Evolutionary conservation across 2,797 vertebrate genomes (phyloP), one percentile per base, ranked within the genome.

Genomic region (Rousettus madagascariensis): DNA sequence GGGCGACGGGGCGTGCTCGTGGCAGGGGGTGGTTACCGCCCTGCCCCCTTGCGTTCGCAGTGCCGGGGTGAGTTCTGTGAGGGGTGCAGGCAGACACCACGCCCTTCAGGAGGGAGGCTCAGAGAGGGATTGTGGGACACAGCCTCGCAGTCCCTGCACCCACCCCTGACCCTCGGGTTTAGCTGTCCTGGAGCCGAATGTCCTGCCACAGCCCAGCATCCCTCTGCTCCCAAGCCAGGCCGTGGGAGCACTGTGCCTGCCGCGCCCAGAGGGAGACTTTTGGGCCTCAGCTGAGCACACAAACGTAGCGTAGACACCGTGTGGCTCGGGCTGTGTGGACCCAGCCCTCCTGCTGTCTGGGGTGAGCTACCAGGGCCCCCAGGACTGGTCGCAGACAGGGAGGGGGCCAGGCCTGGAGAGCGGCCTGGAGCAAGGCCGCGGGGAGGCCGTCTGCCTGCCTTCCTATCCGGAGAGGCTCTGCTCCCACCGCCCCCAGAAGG

Each of bases 261-360:
- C 28, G 3, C 49, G 0, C 65, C 6, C 49, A 12, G 61, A 4
- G 12, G 3, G 8, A 22, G 36, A 2, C 15, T 16, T 49, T 49
- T 16, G 2, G 15, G 15, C 49, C 71, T 22, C n/a, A 24, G 9
- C 20, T 0, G 24, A 13, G 36, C 41, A 8, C 71, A 15, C 17
- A n/a, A 24, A 6, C 8, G 0, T 7, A 16, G 43, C 8, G 0
- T 7, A 16, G 43, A 33, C 43, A 10, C 33, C 17, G 0, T 2
- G 36, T 30, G 0, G 69, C 38, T 12, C 13, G 4, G 77, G 20
- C 16, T 51, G n/a, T 15, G 6, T 2, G 59, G 57, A 15, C 6
- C 51, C 10, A 0, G 57, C 19, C 8, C 38, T 72, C 82, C 82
- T 41, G 82, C 66, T 7, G 11, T 20, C 16, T 28, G 20, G 8